A percentile compares a stretch with the other conserved stretches of the same genome.
Evolutionary conservation across 2,888 invertebrate genomes (phyloP).

Genomic region (Xylota sylvarum): DNA sequence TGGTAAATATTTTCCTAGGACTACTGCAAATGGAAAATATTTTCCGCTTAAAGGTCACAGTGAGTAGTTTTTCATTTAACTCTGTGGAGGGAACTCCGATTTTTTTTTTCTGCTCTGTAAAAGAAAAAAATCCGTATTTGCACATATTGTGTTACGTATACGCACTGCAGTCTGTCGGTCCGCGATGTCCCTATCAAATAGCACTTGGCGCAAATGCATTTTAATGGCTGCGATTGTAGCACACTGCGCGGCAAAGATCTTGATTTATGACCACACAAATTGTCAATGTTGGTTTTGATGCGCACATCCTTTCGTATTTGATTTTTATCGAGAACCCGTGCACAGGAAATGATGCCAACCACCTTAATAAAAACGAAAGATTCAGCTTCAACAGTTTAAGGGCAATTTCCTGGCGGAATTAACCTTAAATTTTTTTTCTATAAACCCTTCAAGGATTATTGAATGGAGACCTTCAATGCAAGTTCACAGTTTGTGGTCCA

Average conservation of each 20-base stretch:
- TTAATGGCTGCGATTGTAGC: slow-evolving; percentile 55
- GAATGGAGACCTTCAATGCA: background rate
- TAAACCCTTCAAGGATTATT: slow-evolving; percentile 6
- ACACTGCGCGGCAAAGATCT: slow-evolving; percentile 40
- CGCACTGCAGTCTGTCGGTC: slow-evolving; percentile 24
- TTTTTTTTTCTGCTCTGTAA: background rate
- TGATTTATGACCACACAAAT: slow-evolving; percentile 70
- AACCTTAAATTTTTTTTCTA: background rate
- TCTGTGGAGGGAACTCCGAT: background rate
- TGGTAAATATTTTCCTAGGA: slow-evolving; percentile 70
- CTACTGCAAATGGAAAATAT: slow-evolving; percentile 62
- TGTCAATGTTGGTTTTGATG: slow-evolving; percentile 58
- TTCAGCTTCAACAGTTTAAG: background rate
- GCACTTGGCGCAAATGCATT: slow-evolving; percentile 68
- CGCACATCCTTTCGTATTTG: slow-evolving; percentile 42
- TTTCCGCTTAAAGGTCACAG: slow-evolving; percentile 65
- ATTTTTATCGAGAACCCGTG: slow-evolving; percentile 33
- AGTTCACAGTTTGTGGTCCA: background rate
- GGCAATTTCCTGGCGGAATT: slow-evolving; percentile 25
- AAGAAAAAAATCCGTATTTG: slow-evolving; percentile 41
- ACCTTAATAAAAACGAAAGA: slow-evolving; percentile 11
- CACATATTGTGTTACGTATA: slow-evolving; percentile 54
- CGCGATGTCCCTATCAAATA: slow-evolving; percentile 57
- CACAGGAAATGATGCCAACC: background rate
- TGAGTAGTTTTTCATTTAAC: slow-evolving; percentile 63